A percentile compares a stretch with the other conserved stretches of the same genome.
phyloP scores from a whole-genome alignment of 2,888 invertebrate genomes.

The Masnerella sp. region DNA sequence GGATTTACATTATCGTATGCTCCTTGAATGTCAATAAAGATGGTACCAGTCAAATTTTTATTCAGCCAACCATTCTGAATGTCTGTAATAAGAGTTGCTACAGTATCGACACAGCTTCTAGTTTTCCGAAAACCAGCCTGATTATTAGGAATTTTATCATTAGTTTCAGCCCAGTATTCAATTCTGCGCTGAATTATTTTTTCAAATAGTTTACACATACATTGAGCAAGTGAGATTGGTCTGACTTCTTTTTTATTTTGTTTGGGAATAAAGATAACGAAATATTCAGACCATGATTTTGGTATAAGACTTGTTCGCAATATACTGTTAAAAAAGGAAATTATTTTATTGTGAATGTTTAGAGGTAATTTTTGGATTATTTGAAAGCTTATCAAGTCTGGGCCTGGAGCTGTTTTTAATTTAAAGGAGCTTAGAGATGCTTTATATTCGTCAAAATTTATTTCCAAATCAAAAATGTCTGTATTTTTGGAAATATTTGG shows the following conservation, averaged over 20 bases:
- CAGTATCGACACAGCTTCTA: background rate
- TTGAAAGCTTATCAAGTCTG: constrained; percentile 12
- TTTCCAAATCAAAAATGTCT: background rate
- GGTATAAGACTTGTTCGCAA: background rate
- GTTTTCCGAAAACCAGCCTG: background rate
- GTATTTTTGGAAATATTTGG: background rate
- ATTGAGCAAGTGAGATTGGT: background rate
- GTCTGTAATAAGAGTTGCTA: too few species aligned
- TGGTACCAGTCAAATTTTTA: too few species aligned
- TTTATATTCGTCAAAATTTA: background rate
- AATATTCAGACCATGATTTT: background rate
- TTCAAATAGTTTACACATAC: background rate
- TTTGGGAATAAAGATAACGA: constrained; percentile 3
- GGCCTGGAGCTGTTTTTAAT: constrained; percentile 4
- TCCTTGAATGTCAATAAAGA: background rate
- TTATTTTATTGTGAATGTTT: background rate
- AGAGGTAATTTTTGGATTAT: constrained; percentile 2
- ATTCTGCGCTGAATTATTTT: background rate
- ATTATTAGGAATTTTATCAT: background rate
- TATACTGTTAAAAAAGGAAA: constrained; percentile 1
- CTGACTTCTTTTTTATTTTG: background rate
- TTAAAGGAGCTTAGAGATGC: constrained; percentile 1
- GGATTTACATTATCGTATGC: constrained; percentile 17
- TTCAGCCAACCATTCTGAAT: too few species aligned
- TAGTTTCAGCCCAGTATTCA: background rate